Percentiles rank a stretch among this genome's conserved stretches.
Conservation (phyloP, 2,113 vertebrate species). For the Phylloscopus whistleri region DNA sequence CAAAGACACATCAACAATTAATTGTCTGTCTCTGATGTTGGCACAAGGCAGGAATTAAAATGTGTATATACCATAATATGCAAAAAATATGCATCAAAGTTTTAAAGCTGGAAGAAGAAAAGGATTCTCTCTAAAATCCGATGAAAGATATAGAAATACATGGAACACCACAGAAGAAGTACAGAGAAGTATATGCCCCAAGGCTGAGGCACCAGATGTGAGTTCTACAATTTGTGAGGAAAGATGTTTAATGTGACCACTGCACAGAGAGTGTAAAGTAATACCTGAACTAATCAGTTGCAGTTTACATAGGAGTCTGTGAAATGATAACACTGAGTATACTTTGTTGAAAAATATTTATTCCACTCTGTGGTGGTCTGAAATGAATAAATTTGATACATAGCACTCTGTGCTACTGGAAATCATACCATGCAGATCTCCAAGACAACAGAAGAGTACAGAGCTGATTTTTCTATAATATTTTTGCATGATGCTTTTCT, state of each 20-base stretch:
- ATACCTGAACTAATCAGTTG: background rate
- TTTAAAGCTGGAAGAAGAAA: conserved; percentile 23
- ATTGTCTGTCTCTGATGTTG: conserved; percentile 37
- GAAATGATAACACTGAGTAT: background rate
- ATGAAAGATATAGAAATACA: conserved; percentile 44
- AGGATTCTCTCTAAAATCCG: conserved; percentile 40
- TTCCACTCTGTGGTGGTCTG: conserved; percentile 22
- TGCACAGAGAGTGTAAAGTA: background rate
- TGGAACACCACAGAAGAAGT: background rate
- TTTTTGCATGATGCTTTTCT: background rate
- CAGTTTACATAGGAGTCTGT: background rate
- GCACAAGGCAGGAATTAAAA: conserved; percentile 35
- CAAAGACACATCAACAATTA: background rate
- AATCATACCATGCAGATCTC: background rate
- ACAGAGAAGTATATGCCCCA: background rate
- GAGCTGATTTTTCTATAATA: background rate
- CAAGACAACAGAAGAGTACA: background rate
- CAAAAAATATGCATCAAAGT: conserved; percentile 17
- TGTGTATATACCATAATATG: conserved; percentile 38
- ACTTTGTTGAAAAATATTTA: conserved; percentile 1
- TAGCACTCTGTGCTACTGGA: background rate
- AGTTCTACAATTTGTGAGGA: background rate
- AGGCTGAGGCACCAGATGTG: conserved; percentile 43
- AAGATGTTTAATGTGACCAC: background rate
- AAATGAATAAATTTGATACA: background rate